Base-by-base conservation (phyloP, 30 jellyfish, hydroid and myxozoan species). In the Hydractinia echinata region DNA sequence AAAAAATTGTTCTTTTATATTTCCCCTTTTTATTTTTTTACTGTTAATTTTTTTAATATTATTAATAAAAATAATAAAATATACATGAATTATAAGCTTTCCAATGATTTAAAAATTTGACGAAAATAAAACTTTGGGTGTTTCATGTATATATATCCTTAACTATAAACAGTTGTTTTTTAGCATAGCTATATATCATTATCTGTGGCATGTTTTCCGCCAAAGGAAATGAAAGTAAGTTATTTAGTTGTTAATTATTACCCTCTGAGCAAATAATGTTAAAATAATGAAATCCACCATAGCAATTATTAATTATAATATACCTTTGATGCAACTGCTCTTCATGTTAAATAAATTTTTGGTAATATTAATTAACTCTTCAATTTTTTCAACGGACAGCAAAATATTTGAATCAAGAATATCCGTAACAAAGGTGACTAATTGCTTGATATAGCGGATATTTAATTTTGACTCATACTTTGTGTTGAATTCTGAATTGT, bases 371-470 rank as follows among this genome's bases (percentile, higher is more conserved):
- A 64, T n/a, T 7, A 64, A 64, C 18, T 64, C 39, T 64, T 44
- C 18, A 64, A 64, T 51, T 50, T 71, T 71, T 15, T 50, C 66
- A 19, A 19, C 81, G 9, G 9, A 20, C 81, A 71, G n/a, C 81
- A 71, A 19, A 19, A 58, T 14, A 71, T 60, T n/a, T 8, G 19
- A n/a, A 7, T 64, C 74, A 30, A 74, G 30, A 55, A 58, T 58
- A 48, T 49, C 74, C 4, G 83, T 74, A 48, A 49, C 66, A 74
- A 74, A 74, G 5, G 66, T 48, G n/a, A 54, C 61, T 67, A 74
- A 8, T 50, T 74, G 51, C 21, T 74, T 74, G 14, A 74, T 30
- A 49, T 58, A 74, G 9, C 66, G 61, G 51, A 48, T 58, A 48
- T 11, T 48, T 67, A 49, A 49, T 74, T 74, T 49, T 14, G 15